phyloP scores from a whole-genome alignment of 2,888 invertebrate species.

The Gasteruption jaculator region DNA sequence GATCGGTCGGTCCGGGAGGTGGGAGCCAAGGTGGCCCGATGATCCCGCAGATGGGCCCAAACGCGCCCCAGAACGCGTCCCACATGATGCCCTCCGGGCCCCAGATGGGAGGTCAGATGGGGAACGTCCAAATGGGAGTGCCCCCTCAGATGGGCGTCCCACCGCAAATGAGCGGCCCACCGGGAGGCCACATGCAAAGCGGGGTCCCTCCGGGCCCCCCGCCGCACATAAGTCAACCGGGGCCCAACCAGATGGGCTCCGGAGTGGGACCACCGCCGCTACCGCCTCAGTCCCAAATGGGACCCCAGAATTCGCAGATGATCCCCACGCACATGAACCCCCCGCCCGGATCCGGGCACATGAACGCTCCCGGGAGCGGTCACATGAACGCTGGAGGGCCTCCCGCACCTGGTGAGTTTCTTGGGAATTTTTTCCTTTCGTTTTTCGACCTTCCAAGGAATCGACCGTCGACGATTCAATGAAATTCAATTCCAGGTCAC shows the following conservation, averaged over 20 bases:
- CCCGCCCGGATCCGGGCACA: conserved; percentile 27
- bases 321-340: conserved; percentile 36
- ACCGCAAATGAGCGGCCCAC: conserved; percentile 30
- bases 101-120: conserved; percentile 35
- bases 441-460: no score
- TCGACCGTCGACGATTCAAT: no score
- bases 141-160: conserved; percentile 25
- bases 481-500: no score
- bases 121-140: conserved; percentile 24
- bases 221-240: conserved; percentile 23
- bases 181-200: conserved; percentile 38
- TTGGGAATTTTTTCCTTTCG: no score
- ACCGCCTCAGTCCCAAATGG: conserved; percentile 31
- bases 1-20: conserved; percentile 33
- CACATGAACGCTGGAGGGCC: conserved; percentile 34
- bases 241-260: conserved; percentile 34
- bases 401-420: conserved; percentile 25
- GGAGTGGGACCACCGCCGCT: conserved; percentile 24
- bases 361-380: conserved; percentile 25
- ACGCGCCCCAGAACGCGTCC: conserved; percentile 32
- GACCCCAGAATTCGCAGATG: conserved; percentile 34
- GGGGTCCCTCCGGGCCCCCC: conserved; percentile 33
- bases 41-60: conserved; percentile 37
- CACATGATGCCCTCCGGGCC: conserved; percentile 34
- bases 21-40: conserved; percentile 37